Conservation (phyloP, 2,888 invertebrate genomes). For the Boloria euphrosyne region DNA sequence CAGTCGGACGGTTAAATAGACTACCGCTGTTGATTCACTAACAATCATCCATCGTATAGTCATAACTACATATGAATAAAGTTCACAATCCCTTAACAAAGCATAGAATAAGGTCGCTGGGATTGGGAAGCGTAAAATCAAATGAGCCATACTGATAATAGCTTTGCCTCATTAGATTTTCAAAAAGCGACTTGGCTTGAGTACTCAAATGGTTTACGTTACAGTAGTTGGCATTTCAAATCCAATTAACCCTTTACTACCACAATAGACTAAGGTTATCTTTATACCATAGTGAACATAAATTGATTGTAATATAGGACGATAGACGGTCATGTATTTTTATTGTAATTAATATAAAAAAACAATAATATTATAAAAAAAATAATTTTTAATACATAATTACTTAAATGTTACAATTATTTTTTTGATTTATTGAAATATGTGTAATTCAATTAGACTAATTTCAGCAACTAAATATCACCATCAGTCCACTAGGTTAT, state of each 20-base stretch:
- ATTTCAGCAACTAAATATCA: too few species aligned
- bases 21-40: constrained; percentile 55
- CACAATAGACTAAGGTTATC: not conserved
- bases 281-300: not conserved
- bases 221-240: constrained; percentile 27
- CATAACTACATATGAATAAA: constrained; percentile 61
- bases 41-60: constrained; percentile 54
- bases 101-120: constrained; percentile 49
- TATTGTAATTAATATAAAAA: too few species aligned
- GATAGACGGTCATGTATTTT: too few species aligned
- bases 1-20: constrained; percentile 58
- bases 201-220: constrained; percentile 37
- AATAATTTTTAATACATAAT: too few species aligned
- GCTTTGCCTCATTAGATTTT: constrained; percentile 61
- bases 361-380: too few species aligned
- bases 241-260: constrained; percentile 23
- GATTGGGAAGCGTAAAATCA: constrained; percentile 65
- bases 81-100: constrained; percentile 58
- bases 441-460: too few species aligned
- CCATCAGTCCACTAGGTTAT: too few species aligned
- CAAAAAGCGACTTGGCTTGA: constrained; percentile 44
- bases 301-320: too few species aligned
- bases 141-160: constrained; percentile 69
- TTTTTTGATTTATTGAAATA: too few species aligned
- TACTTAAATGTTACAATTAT: too few species aligned